Base-by-base conservation (phyloP, 1,140 invertebrate species). In the Pachyrhynchus sulphureomaculatus region DNA sequence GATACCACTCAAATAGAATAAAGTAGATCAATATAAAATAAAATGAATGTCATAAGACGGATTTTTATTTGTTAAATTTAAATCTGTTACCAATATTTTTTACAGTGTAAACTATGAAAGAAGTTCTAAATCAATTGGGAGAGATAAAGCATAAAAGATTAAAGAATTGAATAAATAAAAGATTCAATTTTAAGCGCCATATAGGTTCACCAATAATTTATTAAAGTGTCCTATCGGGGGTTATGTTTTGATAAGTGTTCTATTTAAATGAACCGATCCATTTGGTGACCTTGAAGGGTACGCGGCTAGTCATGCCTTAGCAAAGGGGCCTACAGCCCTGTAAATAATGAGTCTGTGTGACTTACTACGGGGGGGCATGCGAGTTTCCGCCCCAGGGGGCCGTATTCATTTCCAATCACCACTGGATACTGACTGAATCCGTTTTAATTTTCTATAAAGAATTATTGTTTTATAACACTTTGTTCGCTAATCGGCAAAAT, bases 391-490 rank as follows among this genome's bases (percentile, higher is more conserved):
- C 70, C 67, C 66, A 64, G 72, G 70, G 63, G 73, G 73, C 68
- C 72, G 72, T 72, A 75, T 75, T 75, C 73, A 75, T 75, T 75
- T 75, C 71, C 73, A 75, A 75, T 75, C 73, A 75, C 73, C 73
- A 73, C 73, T 75, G 73, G 73, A 75, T 75, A 73, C 73, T 72
- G 65, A 62, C 62, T 64, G 61, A 55, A 68, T 67, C 64, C 51
- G 67, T 72, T 72, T 69, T 72, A 72, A 72, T 75, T 72, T 71
- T 71, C 68, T 62, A 68, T 68, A 55, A 69, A 67, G 69, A 71
- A 69, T 73, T 74, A 73, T 74, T 73, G 72, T 73, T 74, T 74
- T 72, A 71, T 67, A 71, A 73, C 70, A 73, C 72, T 72, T 70
- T 56, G 54, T 67, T 67, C 41, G 44, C 60, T 65, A 65, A 66